phyloP scores from a whole-genome alignment of 64 coral and sea anemone genomes.

The Astreopora myriophthalma region DNA sequence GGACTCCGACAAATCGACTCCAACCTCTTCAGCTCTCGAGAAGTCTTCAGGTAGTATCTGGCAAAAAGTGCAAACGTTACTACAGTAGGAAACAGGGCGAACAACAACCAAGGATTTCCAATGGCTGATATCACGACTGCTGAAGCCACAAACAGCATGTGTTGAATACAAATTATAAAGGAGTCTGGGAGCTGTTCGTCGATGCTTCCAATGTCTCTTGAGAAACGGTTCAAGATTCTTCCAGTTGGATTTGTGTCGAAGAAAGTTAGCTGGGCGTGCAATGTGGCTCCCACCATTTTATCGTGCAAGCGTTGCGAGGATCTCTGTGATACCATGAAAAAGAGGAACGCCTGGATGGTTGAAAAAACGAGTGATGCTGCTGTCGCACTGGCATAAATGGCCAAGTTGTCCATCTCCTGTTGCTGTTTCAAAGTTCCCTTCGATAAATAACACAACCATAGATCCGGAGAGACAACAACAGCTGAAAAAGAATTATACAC shows the following conservation, averaged over 20 bases:
- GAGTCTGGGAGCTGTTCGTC: conserved; percentile 37
- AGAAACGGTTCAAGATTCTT: conserved; percentile 72
- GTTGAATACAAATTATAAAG: background rate
- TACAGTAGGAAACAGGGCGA: background rate
- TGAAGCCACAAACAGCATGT: background rate
- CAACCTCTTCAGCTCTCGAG: conserved; percentile 35
- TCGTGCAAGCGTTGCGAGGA: conserved; percentile 24
- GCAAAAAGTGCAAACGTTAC: background rate
- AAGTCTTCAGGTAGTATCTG: conserved; percentile 41
- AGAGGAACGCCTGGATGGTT: background rate
- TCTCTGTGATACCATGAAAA: background rate
- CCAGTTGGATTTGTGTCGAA: conserved; percentile 71
- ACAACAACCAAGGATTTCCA: conserved; percentile 7
- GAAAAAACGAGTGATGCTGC: background rate
- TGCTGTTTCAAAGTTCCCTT: background rate
- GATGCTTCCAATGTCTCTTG: conserved; percentile 36
- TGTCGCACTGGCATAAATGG: background rate
- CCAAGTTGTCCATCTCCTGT: background rate
- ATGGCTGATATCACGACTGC: conserved; percentile 29
- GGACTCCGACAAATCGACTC: conserved; percentile 50
- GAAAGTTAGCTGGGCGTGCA: conserved; percentile 51
- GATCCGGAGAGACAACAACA: background rate
- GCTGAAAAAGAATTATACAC: background rate
- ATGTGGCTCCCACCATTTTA: conserved; percentile 37
- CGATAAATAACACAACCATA: background rate